These are phyloP conservation scores for Drosophila lini DNA, from an alignment of 1,140 invertebrate species.

Conservation along the genomic window DNA sequence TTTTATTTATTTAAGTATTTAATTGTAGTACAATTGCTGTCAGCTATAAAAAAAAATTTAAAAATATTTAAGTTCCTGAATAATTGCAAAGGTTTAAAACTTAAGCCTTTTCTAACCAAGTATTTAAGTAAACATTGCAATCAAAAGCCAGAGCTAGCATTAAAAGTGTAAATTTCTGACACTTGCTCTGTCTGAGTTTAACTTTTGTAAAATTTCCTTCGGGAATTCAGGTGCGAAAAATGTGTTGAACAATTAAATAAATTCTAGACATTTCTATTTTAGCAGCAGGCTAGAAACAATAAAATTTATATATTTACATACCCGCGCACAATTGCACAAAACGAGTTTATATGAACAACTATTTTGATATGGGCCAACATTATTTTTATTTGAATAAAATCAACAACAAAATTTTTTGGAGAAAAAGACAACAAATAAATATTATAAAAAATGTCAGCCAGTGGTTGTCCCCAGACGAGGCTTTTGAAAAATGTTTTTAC, in stretches of 20 bases:
- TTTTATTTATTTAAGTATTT: not conserved
- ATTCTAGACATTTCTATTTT: constrained; percentile 22
- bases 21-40: not conserved
- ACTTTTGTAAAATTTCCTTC: constrained; percentile 9
- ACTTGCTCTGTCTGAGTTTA: constrained; percentile 1
- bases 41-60: too few relatives aligned
- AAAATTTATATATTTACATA: constrained; percentile 38
- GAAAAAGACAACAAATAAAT: constrained; percentile 38
- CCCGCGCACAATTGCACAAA: constrained; percentile 13
- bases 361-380: constrained; percentile 47
- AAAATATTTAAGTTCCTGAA: not conserved
- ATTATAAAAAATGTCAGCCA: constrained; percentile 31
- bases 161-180: constrained; percentile 1
- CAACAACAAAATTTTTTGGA: constrained; percentile 51
- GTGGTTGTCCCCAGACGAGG: constrained; percentile 37
- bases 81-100: not conserved
- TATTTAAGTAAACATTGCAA: not conserved
- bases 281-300: not conserved
- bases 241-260: constrained; percentile 24
- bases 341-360: constrained; percentile 48
- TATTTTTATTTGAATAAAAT: constrained; percentile 75
- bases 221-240: constrained; percentile 26
- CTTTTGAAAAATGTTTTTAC: constrained; percentile 78
- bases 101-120: not conserved
- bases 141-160: not conserved